Evolutionary conservation across 2,113 vertebrate genomes (phyloP).

Genomic region (Naja naja): DNA sequence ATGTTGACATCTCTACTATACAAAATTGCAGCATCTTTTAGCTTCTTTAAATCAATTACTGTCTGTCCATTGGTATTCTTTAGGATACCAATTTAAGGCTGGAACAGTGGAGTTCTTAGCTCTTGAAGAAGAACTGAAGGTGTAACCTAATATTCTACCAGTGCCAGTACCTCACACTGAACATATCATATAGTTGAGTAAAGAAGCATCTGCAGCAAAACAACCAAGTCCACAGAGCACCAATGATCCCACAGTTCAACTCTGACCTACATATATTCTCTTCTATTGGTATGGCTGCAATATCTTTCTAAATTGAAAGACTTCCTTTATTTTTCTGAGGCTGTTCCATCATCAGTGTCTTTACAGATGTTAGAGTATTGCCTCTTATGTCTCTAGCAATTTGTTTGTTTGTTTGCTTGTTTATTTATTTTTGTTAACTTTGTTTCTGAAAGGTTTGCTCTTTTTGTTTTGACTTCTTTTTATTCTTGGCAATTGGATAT

Average conservation of each 20-base stretch:
- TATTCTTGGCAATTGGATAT: neutral
- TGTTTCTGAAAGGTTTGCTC: neutral
- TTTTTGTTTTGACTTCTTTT: neutral
- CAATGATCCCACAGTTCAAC: neutral
- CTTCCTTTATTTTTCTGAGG: neutral
- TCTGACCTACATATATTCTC: neutral
- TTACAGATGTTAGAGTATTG: neutral
- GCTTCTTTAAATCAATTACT: neutral
- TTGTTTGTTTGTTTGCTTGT: neutral
- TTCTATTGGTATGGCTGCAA: neutral
- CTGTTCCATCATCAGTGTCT: neutral
- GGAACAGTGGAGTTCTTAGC: neutral
- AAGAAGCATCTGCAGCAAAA: neutral
- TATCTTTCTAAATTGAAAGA: neutral
- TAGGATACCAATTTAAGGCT: neutral
- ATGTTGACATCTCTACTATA: neutral
- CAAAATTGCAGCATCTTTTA: neutral
- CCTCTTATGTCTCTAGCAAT: neutral
- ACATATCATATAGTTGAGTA: neutral
- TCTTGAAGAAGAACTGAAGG: neutral
- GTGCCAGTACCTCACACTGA: neutral
- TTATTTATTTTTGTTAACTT: neutral
- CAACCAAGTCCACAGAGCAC: neutral
- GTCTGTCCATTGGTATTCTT: neutral
- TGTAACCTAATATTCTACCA: neutral